Percentiles rank a stretch among this genome's conserved stretches.
These are phyloP conservation scores for Paelopatides confundens DNA, from an alignment of 53 echinoderm and acorn worm species.

Conservation along the genomic window DNA sequence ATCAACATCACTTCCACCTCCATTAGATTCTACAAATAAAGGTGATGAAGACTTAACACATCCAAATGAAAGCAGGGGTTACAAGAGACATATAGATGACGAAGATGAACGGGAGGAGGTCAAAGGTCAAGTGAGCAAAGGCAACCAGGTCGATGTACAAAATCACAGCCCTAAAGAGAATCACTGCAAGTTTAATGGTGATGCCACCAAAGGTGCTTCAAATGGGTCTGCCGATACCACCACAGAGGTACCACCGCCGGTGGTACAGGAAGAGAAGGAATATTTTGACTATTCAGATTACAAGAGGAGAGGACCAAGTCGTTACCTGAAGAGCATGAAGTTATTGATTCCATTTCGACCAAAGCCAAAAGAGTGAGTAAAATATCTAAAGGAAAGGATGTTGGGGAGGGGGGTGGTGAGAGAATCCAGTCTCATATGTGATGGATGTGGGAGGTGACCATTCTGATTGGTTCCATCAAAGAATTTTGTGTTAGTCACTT, in stretches of 20 bases:
- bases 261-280: background rate
- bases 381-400: background rate
- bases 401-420: too few species aligned
- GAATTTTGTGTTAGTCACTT: too few species aligned
- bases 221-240: background rate
- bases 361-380: conserved; percentile 79
- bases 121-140: background rate
- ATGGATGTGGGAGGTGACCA: too few species aligned
- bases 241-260: background rate
- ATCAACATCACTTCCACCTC: background rate
- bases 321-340: conserved; percentile 78
- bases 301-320: conserved; percentile 37
- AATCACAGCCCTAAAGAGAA: background rate
- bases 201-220: background rate
- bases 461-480: too few species aligned
- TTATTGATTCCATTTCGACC: conserved; percentile 78
- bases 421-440: too few species aligned
- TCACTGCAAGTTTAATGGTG: background rate
- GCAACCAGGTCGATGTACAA: background rate
- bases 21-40: background rate
- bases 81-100: background rate
- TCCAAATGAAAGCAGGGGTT: background rate
- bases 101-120: background rate
- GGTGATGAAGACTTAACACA: background rate
- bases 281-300: conserved; percentile 22